A percentile compares a stretch with the other conserved stretches of the same genome.
These are phyloP conservation scores for Burhinus oedicnemus DNA, from an alignment of 2,113 vertebrate genomes.

Conservation along the genomic window DNA sequence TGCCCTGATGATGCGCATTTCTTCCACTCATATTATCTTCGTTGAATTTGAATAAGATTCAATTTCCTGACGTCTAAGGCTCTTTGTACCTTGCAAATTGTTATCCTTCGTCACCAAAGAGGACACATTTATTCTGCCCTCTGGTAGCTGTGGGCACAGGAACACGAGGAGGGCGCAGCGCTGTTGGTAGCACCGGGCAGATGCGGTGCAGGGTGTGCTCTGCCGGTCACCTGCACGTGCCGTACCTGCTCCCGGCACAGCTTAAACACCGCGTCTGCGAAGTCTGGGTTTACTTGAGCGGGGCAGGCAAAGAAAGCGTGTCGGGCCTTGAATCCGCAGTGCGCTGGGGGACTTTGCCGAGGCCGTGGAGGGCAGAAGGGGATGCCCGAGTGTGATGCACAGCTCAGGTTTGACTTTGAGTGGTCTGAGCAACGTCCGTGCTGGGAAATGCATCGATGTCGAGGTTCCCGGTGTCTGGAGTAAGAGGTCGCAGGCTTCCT, in stretches of 20 bases:
- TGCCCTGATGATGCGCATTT: not conserved
- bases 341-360: not conserved
- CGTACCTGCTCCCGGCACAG: not conserved
- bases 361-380: not conserved
- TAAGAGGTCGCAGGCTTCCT: not conserved
- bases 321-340: not conserved
- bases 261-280: accelerated
- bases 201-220: not conserved
- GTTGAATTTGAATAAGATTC: constrained; percentile 11
- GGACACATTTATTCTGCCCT: not conserved
- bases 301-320: not conserved
- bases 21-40: not conserved
- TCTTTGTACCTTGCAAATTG: not conserved
- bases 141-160: not conserved
- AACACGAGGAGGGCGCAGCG: not conserved
- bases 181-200: not conserved
- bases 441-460: not conserved
- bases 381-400: not conserved
- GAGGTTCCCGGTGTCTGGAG: accelerated
- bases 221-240: accelerated
- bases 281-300: not conserved
- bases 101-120: not conserved
- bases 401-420: not conserved
- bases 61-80: constrained; percentile 31
- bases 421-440: not conserved